phyloP scores from a whole-genome alignment of 1,140 invertebrate species.

The Platyura marginata region DNA sequence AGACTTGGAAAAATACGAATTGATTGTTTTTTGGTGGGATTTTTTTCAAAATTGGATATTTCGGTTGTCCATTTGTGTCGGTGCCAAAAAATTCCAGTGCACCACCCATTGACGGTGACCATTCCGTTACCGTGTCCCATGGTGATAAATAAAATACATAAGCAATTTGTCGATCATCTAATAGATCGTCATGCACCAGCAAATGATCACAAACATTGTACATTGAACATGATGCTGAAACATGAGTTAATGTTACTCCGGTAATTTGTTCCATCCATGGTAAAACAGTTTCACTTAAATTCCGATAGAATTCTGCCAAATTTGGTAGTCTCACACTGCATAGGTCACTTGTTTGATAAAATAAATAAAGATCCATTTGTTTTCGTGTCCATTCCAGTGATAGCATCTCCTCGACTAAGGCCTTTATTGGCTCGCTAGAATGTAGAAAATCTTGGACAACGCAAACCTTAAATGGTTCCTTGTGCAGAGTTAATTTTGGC shows the following conservation, averaged over 20 bases:
- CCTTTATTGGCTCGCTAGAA: slow-evolving; percentile 30
- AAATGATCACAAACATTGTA: slow-evolving; percentile 53
- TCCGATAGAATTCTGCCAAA: slow-evolving; percentile 16
- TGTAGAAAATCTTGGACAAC: slow-evolving; percentile 35
- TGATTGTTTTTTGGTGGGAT: slow-evolving; percentile 47
- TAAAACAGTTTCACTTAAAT: slow-evolving; percentile 14
- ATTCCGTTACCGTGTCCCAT: slow-evolving; percentile 29
- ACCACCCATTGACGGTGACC: slow-evolving; percentile 41
- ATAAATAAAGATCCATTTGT: slow-evolving; percentile 51
- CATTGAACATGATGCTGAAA: slow-evolving; percentile 50
- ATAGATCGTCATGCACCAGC: slow-evolving; percentile 51
- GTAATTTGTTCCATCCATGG: slow-evolving; percentile 35
- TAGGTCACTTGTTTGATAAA: slow-evolving; percentile 46
- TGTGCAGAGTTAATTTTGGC: no score
- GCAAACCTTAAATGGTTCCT: slow-evolving; percentile 34
- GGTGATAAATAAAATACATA: slow-evolving; percentile 48
- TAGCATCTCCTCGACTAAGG: slow-evolving; percentile 39
- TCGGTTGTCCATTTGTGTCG: slow-evolving; percentile 34
- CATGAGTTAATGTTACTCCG: slow-evolving; percentile 33
- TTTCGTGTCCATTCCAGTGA: slow-evolving; percentile 41
- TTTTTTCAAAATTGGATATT: slow-evolving; percentile 26
- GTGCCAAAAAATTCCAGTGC: slow-evolving; percentile 40
- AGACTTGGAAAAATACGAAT: slow-evolving; percentile 51
- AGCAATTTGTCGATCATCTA: slow-evolving; percentile 47
- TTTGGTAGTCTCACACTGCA: slow-evolving; percentile 16